These are phyloP conservation scores for Odontesthes bonariensis DNA, from an alignment of 2,113 vertebrate species.

Conservation along the genomic window DNA sequence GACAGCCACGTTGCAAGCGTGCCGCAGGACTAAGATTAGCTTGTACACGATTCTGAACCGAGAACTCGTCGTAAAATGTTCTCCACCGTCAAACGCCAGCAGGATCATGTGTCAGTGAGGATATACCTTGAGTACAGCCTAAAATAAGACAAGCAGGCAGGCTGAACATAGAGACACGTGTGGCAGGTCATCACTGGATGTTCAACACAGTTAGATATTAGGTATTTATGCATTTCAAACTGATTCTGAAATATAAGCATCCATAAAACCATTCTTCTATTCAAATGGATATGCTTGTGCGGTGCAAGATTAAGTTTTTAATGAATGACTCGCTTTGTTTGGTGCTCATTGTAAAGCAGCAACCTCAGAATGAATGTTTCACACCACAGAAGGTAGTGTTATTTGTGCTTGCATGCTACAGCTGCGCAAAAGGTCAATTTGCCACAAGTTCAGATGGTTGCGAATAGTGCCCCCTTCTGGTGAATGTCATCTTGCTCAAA, in stretches of 20 bases:
- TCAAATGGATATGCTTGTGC: not conserved
- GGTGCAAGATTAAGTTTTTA: not conserved
- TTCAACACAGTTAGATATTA: not conserved
- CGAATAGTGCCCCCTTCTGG: conserved; percentile 45
- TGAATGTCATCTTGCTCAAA: not conserved
- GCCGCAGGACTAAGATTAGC: conserved; percentile 9
- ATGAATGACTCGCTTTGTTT: not conserved
- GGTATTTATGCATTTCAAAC: not conserved
- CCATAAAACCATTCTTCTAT: too few relatives aligned
- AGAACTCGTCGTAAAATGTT: conserved; percentile 9
- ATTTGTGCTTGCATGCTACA: not conserved
- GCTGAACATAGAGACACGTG: not conserved
- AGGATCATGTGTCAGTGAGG: conserved; percentile 12
- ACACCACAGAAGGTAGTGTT: not conserved
- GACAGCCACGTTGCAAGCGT: not conserved
- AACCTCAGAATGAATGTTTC: not conserved
- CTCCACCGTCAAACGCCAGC: not conserved
- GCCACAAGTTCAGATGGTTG: not conserved
- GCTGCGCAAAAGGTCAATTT: not conserved
- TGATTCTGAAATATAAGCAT: not conserved
- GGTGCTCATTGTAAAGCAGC: not conserved
- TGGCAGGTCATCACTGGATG: not conserved
- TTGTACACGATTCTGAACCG: not conserved
- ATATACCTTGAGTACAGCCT: not conserved
- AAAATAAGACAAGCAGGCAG: conserved; percentile 27